Conservation (phyloP, 2,888 invertebrate genomes). For the Rhogogaster chlorosoma region DNA sequence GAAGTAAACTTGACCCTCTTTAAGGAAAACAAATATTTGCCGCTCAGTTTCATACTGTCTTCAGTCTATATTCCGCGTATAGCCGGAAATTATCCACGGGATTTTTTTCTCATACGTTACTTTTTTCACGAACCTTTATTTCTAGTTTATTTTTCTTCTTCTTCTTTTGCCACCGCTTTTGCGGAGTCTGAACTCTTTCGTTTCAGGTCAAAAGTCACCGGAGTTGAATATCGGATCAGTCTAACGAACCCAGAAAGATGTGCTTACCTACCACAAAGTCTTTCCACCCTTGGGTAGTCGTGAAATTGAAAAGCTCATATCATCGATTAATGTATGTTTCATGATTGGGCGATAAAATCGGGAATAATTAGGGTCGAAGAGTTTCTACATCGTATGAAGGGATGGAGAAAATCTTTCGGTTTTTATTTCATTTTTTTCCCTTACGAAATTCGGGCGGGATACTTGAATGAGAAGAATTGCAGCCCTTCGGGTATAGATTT, state of each 20-base stretch:
- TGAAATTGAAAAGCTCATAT: not conserved
- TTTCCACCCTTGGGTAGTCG: not conserved
- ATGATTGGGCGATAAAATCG: not conserved
- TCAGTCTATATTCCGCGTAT: not conserved
- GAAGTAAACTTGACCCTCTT: constrained; percentile 17
- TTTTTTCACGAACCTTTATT: not conserved
- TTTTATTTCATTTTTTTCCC: not conserved
- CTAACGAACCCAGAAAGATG: constrained; percentile 27
- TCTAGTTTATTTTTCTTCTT: not conserved
- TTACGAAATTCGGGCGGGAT: not conserved
- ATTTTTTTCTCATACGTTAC: not conserved
- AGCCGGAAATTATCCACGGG: not conserved
- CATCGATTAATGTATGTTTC: not conserved
- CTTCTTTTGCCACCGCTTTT: not conserved
- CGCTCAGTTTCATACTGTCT: not conserved
- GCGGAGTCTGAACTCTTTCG: not conserved
- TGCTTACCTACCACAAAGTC: not conserved
- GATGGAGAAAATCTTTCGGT: not conserved
- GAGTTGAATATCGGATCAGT: not conserved
- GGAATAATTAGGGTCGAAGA: not conserved
- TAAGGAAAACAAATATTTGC: constrained; percentile 1
- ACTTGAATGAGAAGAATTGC: not conserved
- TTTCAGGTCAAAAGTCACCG: constrained; percentile 21
- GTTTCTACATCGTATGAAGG: not conserved
- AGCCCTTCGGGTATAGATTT: not conserved